phyloP scores from a whole-genome alignment of 2,113 vertebrate species.

The Crotalus tigris region DNA sequence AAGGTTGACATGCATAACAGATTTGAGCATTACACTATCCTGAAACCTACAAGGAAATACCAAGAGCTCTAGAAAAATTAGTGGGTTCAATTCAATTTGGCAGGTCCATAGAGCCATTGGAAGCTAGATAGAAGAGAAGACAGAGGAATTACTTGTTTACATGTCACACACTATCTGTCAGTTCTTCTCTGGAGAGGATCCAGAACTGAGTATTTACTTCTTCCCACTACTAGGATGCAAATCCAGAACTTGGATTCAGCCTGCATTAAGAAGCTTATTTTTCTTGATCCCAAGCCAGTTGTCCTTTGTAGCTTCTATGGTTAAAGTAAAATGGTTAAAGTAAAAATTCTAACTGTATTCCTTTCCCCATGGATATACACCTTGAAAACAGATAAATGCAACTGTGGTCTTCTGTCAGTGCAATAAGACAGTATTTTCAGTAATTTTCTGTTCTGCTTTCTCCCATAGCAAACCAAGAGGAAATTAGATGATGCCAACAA shows the following conservation, averaged over 20 bases:
- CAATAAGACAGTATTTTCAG: not conserved
- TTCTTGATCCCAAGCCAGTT: not conserved
- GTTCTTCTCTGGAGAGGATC: not conserved
- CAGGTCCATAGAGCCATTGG: not conserved
- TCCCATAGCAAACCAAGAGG: constrained; percentile 91
- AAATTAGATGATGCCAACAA: constrained; percentile 97
- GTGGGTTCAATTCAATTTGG: not conserved
- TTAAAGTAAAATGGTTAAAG: not conserved
- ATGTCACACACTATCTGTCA: not conserved
- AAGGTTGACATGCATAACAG: not conserved
- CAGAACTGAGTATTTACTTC: not conserved
- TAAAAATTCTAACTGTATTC: not conserved
- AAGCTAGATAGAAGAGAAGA: too few species aligned
- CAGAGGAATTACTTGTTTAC: not conserved
- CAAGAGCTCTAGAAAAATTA: not conserved
- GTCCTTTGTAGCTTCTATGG: not conserved
- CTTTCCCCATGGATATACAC: not conserved
- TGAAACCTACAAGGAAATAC: not conserved
- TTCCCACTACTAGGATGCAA: not conserved
- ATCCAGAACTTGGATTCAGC: not conserved
- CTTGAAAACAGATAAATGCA: not conserved
- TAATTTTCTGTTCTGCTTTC: constrained; percentile 26
- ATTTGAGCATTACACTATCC: not conserved
- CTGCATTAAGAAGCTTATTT: not conserved
- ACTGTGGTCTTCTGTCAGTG: not conserved